Evolutionary conservation across 2,113 vertebrate genomes (phyloP).

Genomic region (Aythya baeri): DNA sequence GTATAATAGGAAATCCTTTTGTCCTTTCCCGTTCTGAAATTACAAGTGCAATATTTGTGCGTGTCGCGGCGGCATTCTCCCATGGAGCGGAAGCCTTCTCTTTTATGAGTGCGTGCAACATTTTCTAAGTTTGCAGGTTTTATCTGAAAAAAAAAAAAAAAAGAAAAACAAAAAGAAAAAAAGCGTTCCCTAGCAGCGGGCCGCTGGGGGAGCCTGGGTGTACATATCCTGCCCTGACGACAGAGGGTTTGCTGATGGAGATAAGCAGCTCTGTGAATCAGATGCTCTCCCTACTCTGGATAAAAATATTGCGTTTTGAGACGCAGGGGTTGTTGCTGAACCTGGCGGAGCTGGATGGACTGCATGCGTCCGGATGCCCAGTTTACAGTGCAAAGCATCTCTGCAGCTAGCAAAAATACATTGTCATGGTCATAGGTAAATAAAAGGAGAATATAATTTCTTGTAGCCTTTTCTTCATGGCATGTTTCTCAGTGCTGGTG

Average conservation of each 20-base stretch:
- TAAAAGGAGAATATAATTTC: conserved; percentile 84
- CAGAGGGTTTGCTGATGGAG: conserved; percentile 65
- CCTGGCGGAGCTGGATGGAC: conserved; percentile 75
- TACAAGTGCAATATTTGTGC: conserved; percentile 94
- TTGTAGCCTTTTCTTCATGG: conserved; percentile 27
- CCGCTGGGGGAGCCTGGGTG: conserved; percentile 82
- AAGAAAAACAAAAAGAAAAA: background rate
- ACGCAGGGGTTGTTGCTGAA: conserved; percentile 27
- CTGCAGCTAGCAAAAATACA: conserved; percentile 80
- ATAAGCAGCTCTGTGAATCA: conserved; percentile 77
- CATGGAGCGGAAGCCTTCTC: conserved; percentile 60
- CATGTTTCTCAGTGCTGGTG: background rate
- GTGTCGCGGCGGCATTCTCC: conserved; percentile 65
- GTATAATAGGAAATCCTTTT: conserved; percentile 76
- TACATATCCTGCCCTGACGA: conserved; percentile 83
- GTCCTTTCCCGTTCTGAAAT: conserved; percentile 74
- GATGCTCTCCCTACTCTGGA: conserved; percentile 80
- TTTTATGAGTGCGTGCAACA: background rate
- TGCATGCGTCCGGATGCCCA: conserved; percentile 82
- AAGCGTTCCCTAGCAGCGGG: conserved; percentile 79
- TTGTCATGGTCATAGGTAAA: conserved; percentile 89
- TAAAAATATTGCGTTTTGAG: conserved; percentile 65
- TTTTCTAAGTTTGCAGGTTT: conserved; percentile 55
- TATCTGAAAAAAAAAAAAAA: background rate
- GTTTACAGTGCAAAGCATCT: conserved; percentile 89